Evolutionary conservation across 2,888 invertebrate species (phyloP).

Genomic region (Eupithecia exiguata): DNA sequence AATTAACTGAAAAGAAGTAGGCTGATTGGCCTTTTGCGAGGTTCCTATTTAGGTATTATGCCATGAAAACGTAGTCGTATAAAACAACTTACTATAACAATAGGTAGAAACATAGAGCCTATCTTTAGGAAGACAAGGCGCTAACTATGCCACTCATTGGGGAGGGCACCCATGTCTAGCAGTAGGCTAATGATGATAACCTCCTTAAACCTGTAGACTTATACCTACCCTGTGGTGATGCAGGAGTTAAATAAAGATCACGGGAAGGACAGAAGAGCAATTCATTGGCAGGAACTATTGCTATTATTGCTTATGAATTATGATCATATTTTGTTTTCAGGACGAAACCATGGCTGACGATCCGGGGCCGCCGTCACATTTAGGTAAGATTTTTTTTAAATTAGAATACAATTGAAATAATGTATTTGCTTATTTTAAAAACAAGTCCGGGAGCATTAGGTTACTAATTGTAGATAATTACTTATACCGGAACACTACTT

Average conservation of each 20-base stretch:
- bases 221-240: background rate
- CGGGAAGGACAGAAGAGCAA: background rate
- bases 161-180: background rate
- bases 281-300: background rate
- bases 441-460: background rate
- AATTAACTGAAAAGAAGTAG: no score
- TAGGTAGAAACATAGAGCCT: background rate
- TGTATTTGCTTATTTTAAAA: background rate
- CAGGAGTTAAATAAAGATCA: no score
- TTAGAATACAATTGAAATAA: background rate
- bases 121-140: background rate
- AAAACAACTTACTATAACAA: background rate
- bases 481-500: background rate
- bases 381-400: constrained; percentile 19
- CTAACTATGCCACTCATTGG: no score
- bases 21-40: no score
- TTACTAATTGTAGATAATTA: background rate
- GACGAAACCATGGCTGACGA: constrained; percentile 28
- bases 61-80: no score
- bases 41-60: no score
- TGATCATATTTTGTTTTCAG: constrained; percentile 19
- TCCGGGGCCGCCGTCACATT: constrained; percentile 32
- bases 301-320: background rate
- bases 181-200: no score
- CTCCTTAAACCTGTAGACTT: background rate